Evolutionary conservation across 2,113 vertebrate genomes (phyloP).

Genomic region (Tupaia chinensis): DNA sequence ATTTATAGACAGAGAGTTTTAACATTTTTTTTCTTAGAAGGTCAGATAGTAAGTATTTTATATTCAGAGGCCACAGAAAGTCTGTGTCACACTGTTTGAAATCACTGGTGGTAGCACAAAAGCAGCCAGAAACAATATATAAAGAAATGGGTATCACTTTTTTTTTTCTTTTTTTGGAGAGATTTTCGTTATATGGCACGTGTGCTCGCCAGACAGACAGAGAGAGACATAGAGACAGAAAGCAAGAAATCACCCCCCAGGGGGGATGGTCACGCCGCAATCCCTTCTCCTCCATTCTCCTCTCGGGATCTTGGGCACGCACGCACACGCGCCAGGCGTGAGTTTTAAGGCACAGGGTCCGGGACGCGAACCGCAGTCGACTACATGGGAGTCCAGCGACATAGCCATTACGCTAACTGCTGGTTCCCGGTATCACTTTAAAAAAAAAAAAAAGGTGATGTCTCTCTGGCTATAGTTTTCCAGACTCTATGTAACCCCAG

Average conservation of each 20-base stretch:
- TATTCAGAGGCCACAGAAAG: neutral
- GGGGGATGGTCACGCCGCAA: no score
- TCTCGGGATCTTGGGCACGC: no score
- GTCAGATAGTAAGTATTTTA: neutral
- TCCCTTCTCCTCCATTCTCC: no score
- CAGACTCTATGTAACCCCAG: neutral
- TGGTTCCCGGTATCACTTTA: neutral
- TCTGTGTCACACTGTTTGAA: neutral
- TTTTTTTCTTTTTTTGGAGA: neutral
- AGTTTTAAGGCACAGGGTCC: no score
- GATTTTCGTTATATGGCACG: no score
- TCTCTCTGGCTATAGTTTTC: neutral
- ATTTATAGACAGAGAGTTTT: neutral
- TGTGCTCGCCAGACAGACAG: no score
- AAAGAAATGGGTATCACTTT: neutral
- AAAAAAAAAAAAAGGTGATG: neutral
- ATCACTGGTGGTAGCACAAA: neutral
- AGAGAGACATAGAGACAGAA: no score
- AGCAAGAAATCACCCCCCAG: no score
- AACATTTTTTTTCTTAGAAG: neutral
- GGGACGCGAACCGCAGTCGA: no score
- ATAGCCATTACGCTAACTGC: no score
- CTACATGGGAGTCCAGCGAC: no score
- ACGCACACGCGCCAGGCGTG: no score
- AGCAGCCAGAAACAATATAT: neutral